Conservation (phyloP, 2,113 vertebrate genomes). For the Phoenicopterus ruber region DNA sequence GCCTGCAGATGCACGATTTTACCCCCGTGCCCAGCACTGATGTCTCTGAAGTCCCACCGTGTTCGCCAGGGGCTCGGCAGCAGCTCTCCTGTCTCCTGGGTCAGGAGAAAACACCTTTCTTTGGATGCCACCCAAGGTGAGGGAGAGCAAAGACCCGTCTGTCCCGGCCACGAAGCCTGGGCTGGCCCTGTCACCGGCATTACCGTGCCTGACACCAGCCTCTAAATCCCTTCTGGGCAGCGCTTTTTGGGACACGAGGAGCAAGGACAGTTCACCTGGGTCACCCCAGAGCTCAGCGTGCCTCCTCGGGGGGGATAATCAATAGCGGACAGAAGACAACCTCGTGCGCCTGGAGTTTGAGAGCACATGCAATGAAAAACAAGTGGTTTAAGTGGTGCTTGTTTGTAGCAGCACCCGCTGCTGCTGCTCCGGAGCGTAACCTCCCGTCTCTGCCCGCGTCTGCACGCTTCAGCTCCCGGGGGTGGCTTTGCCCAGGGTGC, state of each 20-base stretch:
- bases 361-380: background rate
- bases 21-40: background rate
- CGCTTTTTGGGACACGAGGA: accelerated
- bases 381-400: background rate
- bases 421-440: background rate
- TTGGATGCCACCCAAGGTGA: background rate
- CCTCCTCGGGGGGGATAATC: background rate
- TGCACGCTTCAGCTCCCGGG: background rate
- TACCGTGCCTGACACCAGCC: background rate
- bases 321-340: background rate
- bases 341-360: background rate
- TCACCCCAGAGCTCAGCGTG: background rate
- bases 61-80: background rate
- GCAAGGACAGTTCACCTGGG: background rate
- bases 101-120: background rate
- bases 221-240: background rate
- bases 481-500: background rate
- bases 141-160: accelerated
- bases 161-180: background rate
- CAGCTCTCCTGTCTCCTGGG: background rate
- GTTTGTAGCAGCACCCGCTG: background rate
- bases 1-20: background rate
- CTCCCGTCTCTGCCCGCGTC: background rate
- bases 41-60: background rate
- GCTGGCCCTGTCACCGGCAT: background rate